Base-by-base conservation (phyloP, 2,797 vertebrate species). In the Rhyacichthys aspro region DNA sequence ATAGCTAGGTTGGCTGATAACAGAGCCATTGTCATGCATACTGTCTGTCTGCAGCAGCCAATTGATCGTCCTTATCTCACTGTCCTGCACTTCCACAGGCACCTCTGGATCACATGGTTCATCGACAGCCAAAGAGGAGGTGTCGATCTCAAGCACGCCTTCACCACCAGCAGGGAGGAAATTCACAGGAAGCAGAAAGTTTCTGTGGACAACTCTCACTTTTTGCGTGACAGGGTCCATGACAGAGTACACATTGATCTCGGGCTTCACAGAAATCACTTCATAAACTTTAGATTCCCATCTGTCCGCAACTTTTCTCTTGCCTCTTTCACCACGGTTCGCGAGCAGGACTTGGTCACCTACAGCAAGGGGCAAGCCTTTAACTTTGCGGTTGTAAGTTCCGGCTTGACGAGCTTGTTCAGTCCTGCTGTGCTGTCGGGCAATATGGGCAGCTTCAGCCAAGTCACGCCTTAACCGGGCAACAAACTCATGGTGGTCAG, bases 211-310 rank as follows among this genome's bases (percentile, higher is more conserved):
- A 34, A 59, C 42, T 8, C 33, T 59, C 19, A 41, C 43, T 33
- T 8, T 44, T 11, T 5, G 3, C 33, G 56, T 59, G 9, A 59
- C 19, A 2, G 43, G 47, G 5, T 54, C 63, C 9, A 15, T 54
- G 41, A 67, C 41, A 11, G 15, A 4, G 23, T 66, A 66, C 17
- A 66, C 63, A 52, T 66, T 38, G 38, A 66, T 39, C n/a, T 7
- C 55, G 28, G 39, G 56, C 2, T 38, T 64, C 11, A 59, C 61
- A 3, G 50, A 55, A 0, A 1, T 2, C 11, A 60, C 62, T 11
- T 60, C 50, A 45, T 49, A 65, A 3, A 56, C 41, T 9, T 7
- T 66, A 1, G 68, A 60, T 1, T 66, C 58, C 57, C 52, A 57
- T 16, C 37, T 67, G 43, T 72, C 69, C 8, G 38, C 39, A 16